phyloP scores from a whole-genome alignment of 2,888 invertebrate genomes.

The Lacanobia oleracea region DNA sequence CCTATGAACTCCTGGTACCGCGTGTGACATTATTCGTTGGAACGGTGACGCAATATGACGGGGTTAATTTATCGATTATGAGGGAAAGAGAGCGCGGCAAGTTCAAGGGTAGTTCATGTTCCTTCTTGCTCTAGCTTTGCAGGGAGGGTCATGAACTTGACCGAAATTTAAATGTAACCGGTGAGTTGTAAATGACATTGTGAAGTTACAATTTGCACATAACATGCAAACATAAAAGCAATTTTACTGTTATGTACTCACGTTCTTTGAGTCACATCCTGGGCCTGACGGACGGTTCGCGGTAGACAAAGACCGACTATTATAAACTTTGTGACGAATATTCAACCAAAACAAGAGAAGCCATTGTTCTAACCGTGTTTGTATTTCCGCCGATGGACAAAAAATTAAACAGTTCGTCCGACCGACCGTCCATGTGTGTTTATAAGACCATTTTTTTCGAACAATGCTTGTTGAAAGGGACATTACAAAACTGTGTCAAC shows the following conservation, averaged over 20 bases:
- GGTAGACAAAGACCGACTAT: constrained; percentile 71
- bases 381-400: constrained; percentile 80
- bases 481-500: constrained; percentile 59
- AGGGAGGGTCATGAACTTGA: constrained; percentile 48
- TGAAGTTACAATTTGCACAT: constrained; percentile 62
- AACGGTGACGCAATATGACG: constrained; percentile 67
- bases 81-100: constrained; percentile 20
- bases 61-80: constrained; percentile 57
- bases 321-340: constrained; percentile 74
- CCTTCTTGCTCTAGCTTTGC: constrained; percentile 20
- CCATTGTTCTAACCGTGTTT: constrained; percentile 82
- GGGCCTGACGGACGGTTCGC: constrained; percentile 62
- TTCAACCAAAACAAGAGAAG: constrained; percentile 77
- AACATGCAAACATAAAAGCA: constrained; percentile 64
- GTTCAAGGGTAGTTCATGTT: constrained; percentile 31
- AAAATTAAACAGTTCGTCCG: constrained; percentile 72
- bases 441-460: constrained; percentile 43
- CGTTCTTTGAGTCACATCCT: constrained; percentile 83
- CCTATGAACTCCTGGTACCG: constrained; percentile 77
- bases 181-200: constrained; percentile 12
- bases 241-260: constrained; percentile 70
- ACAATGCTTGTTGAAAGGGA: constrained; percentile 45
- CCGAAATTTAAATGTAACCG: not conserved
- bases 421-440: constrained; percentile 47
- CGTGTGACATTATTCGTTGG: constrained; percentile 79